Base-by-base conservation (phyloP, 2,888 invertebrate species). In the Hypselothyrea guttata region DNA sequence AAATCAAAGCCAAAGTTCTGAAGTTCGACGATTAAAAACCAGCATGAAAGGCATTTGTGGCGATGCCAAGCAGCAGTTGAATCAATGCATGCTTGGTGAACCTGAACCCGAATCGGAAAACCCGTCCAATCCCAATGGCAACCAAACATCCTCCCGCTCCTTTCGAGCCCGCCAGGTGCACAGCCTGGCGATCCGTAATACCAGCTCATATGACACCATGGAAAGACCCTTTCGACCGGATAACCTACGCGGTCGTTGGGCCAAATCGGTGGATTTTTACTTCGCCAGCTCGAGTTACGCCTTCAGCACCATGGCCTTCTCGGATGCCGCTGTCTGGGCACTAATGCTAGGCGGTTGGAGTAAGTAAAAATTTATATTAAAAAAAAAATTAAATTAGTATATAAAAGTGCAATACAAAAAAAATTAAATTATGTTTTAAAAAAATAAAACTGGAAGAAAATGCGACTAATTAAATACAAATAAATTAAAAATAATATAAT, bases 281-380 rank as follows among this genome's bases (percentile, higher is more conserved):
- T 91, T 96, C 62, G 95, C 95, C 55, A 95, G 95, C 85, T 92
- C 95, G 46, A 95, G 95, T n/a, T 95, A 95, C 78, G 95, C 95
- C 15, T 95, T 96, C 56, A 95, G 95, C 35, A 93, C 96, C 56
- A 94, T 95, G 63, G 95, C 95, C 86, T 93, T 96, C 42, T 95
- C 95, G 93, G 92, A 96, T 75, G 94, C 96, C 88, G 95, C 86
- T 0, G 84, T 87, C 47, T 87, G 78, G 64, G 88, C 81, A 1
- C 59, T 88, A n/a, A 62, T 85, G 13, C 68, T 82, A 9, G 86
- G 87, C 33, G 89, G 89, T 57, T 78, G 77, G 82, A 75, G 89
- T 89, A 75, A 88, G 87, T 75, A 34, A 11, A n/a, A 0, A 28
- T n/a, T 4, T 5, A 16, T 16, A 15, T 9, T 4, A 9, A n/a